Base-by-base conservation (phyloP, 2,113 vertebrate species). In the Casuarius casuarius region DNA sequence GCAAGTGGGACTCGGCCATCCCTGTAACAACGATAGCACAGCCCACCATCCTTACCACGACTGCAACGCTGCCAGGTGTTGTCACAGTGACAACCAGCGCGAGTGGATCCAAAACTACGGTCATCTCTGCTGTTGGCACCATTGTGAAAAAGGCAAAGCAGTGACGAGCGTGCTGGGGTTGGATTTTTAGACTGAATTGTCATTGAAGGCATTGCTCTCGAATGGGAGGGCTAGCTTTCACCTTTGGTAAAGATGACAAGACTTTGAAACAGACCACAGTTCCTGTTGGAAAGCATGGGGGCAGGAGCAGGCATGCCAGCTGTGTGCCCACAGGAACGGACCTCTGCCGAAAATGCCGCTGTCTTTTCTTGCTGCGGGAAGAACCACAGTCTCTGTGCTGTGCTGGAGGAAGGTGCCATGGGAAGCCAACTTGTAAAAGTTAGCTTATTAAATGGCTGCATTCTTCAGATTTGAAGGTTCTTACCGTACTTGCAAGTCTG, bases 1-100 rank as follows among this genome's bases (percentile, higher is more conserved):
- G 99, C 97, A 99, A 99, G 88, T 99, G 99, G 99, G 99, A 99
- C 97, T 99, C 99, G 0, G 99, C 99, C 8, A 99, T 99, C 88
- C 99, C 99, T 0, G 99, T 99, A 46, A 98, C 98, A 0, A 99
- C 99, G 5, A 96, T 99, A 95, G 98, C 99, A 23, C 99, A 99
- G 98, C 99, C 99, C 76, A 97, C 99, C 73, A 98, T 99, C 97
- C 98, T 99, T 97, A 99, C 99, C 77, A 99, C 99, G 78, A 99
- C 99, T 1, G 99, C 99, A 2, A 99, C 99, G 0, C 98, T 99
- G 76, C 99, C 99, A 0, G 98, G 99, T 0, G 99, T 99, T 3
- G 99, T 99, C 94, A 99, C 99, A 0, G 99, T 99, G 87, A 99
- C 99, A 22, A 99, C 99, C 79, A 99, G 99, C 0, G 99, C 99